Evolutionary conservation across 2,888 invertebrate genomes (phyloP), one percentile per base, ranked within the genome.

Genomic region (Dyspetes luteomarginatus): DNA sequence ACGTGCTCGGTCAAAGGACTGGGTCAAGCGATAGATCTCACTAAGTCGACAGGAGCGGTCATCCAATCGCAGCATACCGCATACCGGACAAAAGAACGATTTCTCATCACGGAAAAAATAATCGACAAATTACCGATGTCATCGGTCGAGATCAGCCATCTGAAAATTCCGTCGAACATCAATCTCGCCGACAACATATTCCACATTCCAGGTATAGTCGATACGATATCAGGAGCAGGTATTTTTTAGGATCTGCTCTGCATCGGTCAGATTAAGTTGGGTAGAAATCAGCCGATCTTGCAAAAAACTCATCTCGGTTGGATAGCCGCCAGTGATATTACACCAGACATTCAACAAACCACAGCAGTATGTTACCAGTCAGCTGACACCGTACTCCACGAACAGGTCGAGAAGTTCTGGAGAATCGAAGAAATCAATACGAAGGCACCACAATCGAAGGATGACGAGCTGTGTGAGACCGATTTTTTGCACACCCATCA

Each of bases 241-340:
- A n/a, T n/a, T n/a, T n/a, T n/a, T n/a, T n/a, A n/a, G n/a, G n/a
- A n/a, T n/a, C 52, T 80, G 5, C 24, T 82, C 15, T 76, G 76
- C n/a, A 71, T 65, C 22, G 71, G 79, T 3, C 78, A 81, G 50
- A 68, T 81, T 43, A 50, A 62, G 5, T 15, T 69, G n/a, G 30
- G 36, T 7, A 52, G 55, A 3, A 36, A 75, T 5, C 45, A 56
- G 36, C 73, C 64, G 22, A 58, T 69, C 0, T 26, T 73, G 0
- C 73, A 74, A 5, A 68, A 77, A 41, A 74, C 74, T 0, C 60
- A 76, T 19, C 76, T 86, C 7, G 87, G 88, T 5, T 87, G 87
- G 86, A 69, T 86, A 7, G 71, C 83, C 15, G 74, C 81, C 0
- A 83, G 84, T 9, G 30, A 58, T 1, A 17, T 24, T 2, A 5